Conservation (phyloP, 2,113 vertebrate species). For the Pelecanoides urinatrix region DNA sequence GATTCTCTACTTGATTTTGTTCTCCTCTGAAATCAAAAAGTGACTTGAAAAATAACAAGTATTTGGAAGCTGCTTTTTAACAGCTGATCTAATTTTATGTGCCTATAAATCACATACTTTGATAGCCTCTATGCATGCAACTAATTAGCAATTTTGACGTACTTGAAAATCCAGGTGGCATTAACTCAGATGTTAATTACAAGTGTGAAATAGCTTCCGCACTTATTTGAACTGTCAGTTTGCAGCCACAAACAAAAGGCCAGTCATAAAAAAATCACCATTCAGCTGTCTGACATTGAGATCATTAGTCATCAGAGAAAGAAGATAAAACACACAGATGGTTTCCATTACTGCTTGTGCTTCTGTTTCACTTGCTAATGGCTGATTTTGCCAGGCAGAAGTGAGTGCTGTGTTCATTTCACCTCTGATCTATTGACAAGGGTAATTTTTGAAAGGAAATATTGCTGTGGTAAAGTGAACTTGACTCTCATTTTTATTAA, state of each 20-base stretch:
- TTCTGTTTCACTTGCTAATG: conserved; percentile 9
- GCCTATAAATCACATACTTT: background rate
- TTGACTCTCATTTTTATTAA: background rate
- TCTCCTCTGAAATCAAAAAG: background rate
- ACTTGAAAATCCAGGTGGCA: background rate
- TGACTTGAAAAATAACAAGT: background rate
- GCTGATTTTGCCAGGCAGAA: background rate
- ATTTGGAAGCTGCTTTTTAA: background rate
- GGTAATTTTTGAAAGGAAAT: background rate
- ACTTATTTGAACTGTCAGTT: background rate
- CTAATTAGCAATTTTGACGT: background rate
- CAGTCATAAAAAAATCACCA: background rate
- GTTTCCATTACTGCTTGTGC: background rate
- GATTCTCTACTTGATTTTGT: background rate
- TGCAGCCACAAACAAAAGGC: background rate
- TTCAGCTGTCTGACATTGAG: background rate
- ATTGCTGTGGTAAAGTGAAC: background rate
- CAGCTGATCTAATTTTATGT: background rate
- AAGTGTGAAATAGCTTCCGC: background rate
- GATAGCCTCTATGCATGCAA: background rate
- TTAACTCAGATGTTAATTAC: background rate
- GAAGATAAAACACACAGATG: background rate
- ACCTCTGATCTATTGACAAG: background rate
- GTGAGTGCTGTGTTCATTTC: background rate
- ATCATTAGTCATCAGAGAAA: background rate